Conservation (phyloP, 1,140 invertebrate species). For the Capitella teleta region DNA sequence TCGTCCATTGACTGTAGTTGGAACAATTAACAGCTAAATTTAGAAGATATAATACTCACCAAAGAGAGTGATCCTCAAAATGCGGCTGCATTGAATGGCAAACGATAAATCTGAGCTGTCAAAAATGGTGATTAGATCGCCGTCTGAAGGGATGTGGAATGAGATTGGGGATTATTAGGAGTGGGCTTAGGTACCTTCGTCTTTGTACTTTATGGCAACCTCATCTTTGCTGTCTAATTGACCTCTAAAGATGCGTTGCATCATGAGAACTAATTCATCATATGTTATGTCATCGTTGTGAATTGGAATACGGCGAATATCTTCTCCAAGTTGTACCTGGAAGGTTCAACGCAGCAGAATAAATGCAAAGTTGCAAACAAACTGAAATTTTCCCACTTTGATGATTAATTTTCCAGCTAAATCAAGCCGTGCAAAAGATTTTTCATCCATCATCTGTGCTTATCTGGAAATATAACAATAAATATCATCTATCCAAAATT, state of each 20-base stretch:
- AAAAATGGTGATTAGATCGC: constrained; percentile 62
- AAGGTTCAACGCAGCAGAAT: no score
- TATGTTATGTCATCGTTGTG: constrained; percentile 68
- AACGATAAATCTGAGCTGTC: constrained; percentile 62
- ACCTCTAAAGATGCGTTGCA: constrained; percentile 61
- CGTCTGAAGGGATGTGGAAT: constrained; percentile 55
- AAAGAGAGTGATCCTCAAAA: constrained; percentile 56
- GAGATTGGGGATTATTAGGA: no score
- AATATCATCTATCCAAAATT: no score
- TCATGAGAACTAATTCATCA: constrained; percentile 65
- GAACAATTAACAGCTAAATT: not conserved
- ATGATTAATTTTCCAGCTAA: constrained; percentile 48
- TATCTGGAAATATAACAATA: no score
- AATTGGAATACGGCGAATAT: constrained; percentile 60
- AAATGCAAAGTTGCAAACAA: no score
- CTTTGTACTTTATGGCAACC: constrained; percentile 62
- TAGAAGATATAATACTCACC: constrained; percentile 18
- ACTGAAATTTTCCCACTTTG: no score
- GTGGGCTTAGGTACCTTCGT: constrained; percentile 60
- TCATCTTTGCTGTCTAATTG: constrained; percentile 56
- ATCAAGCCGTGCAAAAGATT: constrained; percentile 32
- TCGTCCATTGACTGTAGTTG: constrained; percentile 29
- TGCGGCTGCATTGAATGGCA: constrained; percentile 60
- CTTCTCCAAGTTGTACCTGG: constrained; percentile 57
- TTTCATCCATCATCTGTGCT: no score